Percentiles rank a stretch among this genome's conserved stretches.
Conservation (phyloP, 2,113 vertebrate genomes). For the Furnarius figulus region DNA sequence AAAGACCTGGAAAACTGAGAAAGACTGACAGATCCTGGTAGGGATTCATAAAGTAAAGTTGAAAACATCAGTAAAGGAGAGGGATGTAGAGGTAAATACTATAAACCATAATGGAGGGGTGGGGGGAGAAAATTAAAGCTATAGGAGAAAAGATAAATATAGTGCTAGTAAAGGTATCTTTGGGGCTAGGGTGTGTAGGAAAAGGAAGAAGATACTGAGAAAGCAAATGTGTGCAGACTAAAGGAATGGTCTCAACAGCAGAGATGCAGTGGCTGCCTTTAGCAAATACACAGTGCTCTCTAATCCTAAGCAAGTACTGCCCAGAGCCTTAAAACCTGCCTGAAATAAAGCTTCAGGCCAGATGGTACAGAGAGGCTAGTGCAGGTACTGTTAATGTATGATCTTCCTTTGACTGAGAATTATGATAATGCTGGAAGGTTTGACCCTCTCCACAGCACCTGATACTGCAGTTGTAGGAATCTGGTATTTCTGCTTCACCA, state of each 20-base stretch:
- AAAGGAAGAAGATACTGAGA: not conserved
- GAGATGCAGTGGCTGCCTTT: fast-evolving
- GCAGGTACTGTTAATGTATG: not conserved
- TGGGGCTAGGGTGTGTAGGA: not conserved
- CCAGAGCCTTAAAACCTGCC: not conserved
- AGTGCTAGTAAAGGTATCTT: not conserved
- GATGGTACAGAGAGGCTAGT: not conserved
- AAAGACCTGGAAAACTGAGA: not conserved
- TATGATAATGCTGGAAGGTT: not conserved
- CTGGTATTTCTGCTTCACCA: not conserved
- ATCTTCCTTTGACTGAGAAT: not conserved
- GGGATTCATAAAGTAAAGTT: not conserved
- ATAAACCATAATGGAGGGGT: fast-evolving
- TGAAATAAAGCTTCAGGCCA: not conserved
- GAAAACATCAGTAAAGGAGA: not conserved
- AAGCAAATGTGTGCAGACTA: fast-evolving
- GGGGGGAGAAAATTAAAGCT: not conserved
- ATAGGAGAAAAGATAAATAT: not conserved
- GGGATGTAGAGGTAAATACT: not conserved
- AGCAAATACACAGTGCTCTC: not conserved
- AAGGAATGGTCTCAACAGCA: not conserved
- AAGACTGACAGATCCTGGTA: not conserved
- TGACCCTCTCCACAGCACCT: not conserved
- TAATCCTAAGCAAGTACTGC: not conserved
- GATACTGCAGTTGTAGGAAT: not conserved